Base-by-base conservation (phyloP, 2,888 invertebrate species). In the Pelosia muscerda region DNA sequence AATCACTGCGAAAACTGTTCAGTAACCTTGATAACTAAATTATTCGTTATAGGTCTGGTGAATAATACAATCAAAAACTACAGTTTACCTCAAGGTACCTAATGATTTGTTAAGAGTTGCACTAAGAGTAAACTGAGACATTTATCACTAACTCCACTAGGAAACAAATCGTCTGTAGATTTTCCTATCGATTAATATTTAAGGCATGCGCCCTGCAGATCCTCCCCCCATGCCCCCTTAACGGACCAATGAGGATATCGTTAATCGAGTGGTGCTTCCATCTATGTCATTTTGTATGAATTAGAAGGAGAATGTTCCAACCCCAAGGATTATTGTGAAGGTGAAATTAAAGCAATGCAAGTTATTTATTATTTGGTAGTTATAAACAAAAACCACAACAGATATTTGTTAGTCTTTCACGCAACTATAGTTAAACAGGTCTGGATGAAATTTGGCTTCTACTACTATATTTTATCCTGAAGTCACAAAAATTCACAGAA, bases 101-200 rank as follows among this genome's bases (percentile, higher is more conserved):
- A 38, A 38, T 38, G 19, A 42, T 42, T 42, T 42, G 42, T 6
- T 42, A 19, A 19, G 3, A 38, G 42, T 42, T 42, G 42, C 15
- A 42, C 42, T 42, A 42, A 6, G 28, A 28, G 19, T 42, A 42
- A n/a, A 42, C 42, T 4, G 42, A 42, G 19, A 19, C 6, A 19
- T 19, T 15, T 42, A 19, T 11, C 42, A 19, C 42, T 6, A 38
- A 9, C 15, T 38, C 38, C 9, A 34, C 38, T 38, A 38, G 13
- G 13, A 38, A 15, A 42, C 19, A 19, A 3, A 11, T 19, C 19
- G 15, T 13, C 15, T 11, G 1, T 19, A 13, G 19, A 19, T 19
- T 42, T 19, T 34, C 2, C 19, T 63, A 63, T 63, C 31, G 63
- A 63, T 63, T 63, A n/a, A 31, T n/a, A 54, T 31, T 55, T 23